A percentile compares a stretch with the other conserved stretches of the same genome.
phyloP scores from a whole-genome alignment of 1,140 invertebrate species.

The Penaeus vannamei region DNA sequence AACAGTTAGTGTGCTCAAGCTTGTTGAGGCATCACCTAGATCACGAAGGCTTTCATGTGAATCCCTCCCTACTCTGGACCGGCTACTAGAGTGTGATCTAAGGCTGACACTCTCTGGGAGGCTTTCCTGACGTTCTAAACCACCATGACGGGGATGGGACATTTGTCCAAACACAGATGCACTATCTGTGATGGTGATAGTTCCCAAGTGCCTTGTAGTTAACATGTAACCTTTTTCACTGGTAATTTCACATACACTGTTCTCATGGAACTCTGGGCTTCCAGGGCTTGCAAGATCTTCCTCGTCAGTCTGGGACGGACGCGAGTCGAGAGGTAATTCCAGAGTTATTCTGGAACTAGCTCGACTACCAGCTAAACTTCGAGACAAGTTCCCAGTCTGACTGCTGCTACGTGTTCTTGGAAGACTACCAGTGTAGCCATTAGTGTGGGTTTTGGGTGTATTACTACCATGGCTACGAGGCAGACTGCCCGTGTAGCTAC shows the following conservation, averaged over 20 bases:
- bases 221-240: slow-evolving; percentile 67
- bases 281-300: slow-evolving; percentile 65
- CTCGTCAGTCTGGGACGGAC: slow-evolving; percentile 59
- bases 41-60: slow-evolving; percentile 64
- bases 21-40: slow-evolving; percentile 54
- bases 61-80: slow-evolving; percentile 55
- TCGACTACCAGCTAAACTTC: slow-evolving; percentile 64
- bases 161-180: slow-evolving; percentile 52
- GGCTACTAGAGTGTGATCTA: slow-evolving; percentile 64
- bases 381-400: slow-evolving; percentile 57
- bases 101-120: slow-evolving; percentile 57
- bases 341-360: slow-evolving; percentile 67
- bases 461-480: slow-evolving; percentile 66
- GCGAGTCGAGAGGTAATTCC: slow-evolving; percentile 63
- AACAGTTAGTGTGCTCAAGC: slow-evolving; percentile 52
- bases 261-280: slow-evolving; percentile 67
- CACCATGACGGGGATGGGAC: slow-evolving; percentile 53
- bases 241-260: slow-evolving; percentile 67
- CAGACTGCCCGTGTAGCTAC: slow-evolving; percentile 67
- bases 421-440: slow-evolving; percentile 67
- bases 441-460: slow-evolving; percentile 56
- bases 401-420: slow-evolving; percentile 65
- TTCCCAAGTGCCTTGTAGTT: slow-evolving; percentile 62
- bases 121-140: slow-evolving; percentile 60
- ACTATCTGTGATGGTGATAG: slow-evolving; percentile 65